Conservation (phyloP, 2,797 vertebrate species). For the Diglossa cyanea region DNA sequence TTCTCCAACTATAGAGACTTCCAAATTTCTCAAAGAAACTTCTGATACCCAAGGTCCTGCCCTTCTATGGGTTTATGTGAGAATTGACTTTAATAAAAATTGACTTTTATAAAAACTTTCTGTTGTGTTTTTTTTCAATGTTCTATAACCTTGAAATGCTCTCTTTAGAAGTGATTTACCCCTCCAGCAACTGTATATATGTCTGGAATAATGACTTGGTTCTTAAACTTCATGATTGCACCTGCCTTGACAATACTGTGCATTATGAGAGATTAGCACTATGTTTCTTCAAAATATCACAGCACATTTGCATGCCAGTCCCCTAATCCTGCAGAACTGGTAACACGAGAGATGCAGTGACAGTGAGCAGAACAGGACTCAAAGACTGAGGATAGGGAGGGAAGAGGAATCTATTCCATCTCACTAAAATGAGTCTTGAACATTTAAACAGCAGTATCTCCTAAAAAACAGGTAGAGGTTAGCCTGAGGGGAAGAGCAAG, state of each 20-base stretch:
- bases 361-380: background rate
- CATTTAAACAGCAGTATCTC: background rate
- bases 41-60: background rate
- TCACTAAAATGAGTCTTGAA: background rate
- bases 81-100: background rate
- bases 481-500: background rate
- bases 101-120: background rate
- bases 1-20: background rate
- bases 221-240: background rate
- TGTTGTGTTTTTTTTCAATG: accelerated
- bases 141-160: background rate
- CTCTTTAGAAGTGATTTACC: background rate
- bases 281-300: background rate
- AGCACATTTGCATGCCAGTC: background rate
- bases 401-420: background rate
- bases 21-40: background rate
- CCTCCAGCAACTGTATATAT: background rate
- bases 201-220: background rate
- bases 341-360: accelerated
- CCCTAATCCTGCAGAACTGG: background rate
- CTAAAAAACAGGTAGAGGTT: background rate
- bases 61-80: background rate
- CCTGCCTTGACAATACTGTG: background rate
- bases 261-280: background rate
- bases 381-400: background rate